Conservation (phyloP, 53 echinoderm and acorn worm genomes). For the Astropecten irregularis region DNA sequence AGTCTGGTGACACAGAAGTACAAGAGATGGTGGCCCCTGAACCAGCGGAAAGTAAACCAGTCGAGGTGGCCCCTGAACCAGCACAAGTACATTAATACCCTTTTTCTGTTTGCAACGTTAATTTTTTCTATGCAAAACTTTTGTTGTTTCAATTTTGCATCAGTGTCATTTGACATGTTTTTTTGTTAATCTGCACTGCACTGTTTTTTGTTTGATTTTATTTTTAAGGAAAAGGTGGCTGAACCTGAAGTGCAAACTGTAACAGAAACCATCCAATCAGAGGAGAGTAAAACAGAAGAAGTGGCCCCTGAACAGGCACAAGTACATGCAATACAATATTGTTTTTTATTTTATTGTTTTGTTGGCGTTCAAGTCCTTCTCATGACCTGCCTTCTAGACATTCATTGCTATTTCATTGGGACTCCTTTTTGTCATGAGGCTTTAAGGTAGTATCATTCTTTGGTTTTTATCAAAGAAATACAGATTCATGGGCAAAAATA, state of each 20-base stretch:
- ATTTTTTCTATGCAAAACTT: too few relatives aligned
- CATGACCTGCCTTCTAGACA: too few relatives aligned
- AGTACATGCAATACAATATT: conserved; percentile 48
- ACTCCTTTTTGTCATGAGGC: too few relatives aligned
- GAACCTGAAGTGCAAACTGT: conserved; percentile 25
- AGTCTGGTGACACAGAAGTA: conserved; percentile 9
- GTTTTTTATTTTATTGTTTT: not conserved
- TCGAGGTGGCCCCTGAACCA: conserved; percentile 37
- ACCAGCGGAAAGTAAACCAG: conserved; percentile 30
- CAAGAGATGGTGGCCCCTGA: conserved; percentile 34
- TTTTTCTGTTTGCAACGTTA: not conserved
- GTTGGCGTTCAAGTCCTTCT: not conserved
- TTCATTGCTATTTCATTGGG: too few relatives aligned
- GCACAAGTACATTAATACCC: conserved; percentile 30
- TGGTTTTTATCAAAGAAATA: too few relatives aligned
- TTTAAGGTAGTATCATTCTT: too few relatives aligned
- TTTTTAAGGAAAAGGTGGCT: conserved; percentile 2
- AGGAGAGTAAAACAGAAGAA: conserved; percentile 25
- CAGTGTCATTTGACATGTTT: too few relatives aligned
- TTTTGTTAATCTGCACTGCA: too few relatives aligned
- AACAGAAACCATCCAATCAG: conserved; percentile 21
- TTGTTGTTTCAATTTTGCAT: too few relatives aligned
- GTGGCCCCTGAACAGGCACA: conserved; percentile 42
- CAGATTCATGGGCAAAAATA: too few relatives aligned
- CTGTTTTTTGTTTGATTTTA: not conserved